Conservation (phyloP, 2,888 invertebrate genomes). For the Acleris literana region DNA sequence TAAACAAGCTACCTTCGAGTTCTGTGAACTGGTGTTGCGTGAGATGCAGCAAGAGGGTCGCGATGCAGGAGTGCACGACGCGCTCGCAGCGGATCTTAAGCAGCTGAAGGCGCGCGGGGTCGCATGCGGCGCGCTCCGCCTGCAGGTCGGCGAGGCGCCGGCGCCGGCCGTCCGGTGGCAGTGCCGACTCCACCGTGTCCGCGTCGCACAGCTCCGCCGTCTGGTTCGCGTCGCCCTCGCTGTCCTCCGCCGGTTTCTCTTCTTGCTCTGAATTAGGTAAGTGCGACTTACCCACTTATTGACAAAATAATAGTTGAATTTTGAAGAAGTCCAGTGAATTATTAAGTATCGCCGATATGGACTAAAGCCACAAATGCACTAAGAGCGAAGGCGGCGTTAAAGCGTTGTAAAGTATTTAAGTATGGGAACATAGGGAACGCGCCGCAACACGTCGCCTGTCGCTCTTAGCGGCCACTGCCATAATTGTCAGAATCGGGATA, state of each 20-base stretch:
- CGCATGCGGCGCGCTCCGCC: slow-evolving; percentile 90
- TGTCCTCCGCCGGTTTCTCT: slow-evolving; percentile 77
- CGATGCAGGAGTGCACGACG: slow-evolving; percentile 92
- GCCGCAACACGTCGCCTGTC: too few species aligned
- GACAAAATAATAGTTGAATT: too few species aligned
- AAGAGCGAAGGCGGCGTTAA: too few species aligned
- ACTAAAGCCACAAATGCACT: too few species aligned
- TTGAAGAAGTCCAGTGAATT: too few species aligned
- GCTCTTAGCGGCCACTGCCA: too few species aligned
- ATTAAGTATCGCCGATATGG: too few species aligned
- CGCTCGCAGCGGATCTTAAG: slow-evolving; percentile 88
- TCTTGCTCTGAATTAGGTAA: slow-evolving; percentile 56
- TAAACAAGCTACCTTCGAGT: slow-evolving; percentile 87
- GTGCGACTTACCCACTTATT: too few species aligned
- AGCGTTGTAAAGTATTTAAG: too few species aligned
- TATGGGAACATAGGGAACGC: too few species aligned
- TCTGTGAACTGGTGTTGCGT: slow-evolving; percentile 93
- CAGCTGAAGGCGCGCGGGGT: slow-evolving; percentile 90
- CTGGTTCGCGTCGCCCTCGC: slow-evolving; percentile 80
- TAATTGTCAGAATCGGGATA: too few species aligned
- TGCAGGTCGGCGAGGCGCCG: slow-evolving; percentile 87
- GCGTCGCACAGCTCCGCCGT: slow-evolving; percentile 84
- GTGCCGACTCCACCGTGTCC: slow-evolving; percentile 87
- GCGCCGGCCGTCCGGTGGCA: slow-evolving; percentile 87
- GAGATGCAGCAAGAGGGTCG: slow-evolving; percentile 90